Base-by-base conservation (phyloP, 37 sponge, comb jelly and placozoan species). In the Aplysina aerophoba region DNA sequence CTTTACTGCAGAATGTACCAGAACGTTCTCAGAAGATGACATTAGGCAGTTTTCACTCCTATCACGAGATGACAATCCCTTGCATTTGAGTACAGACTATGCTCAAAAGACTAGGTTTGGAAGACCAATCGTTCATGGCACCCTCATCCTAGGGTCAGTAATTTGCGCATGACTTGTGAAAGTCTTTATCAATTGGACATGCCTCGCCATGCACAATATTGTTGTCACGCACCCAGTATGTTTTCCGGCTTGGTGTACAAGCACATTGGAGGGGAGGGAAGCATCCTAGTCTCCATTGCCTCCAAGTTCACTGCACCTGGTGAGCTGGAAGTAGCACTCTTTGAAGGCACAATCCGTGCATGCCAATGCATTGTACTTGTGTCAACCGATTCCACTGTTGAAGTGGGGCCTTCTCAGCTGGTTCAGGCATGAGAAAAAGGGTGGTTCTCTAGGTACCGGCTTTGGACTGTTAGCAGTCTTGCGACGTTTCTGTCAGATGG, bases 71-170 rank as follows among this genome's bases (percentile, higher is more conserved):
- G 54, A 40, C 44, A 75, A 75, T 50, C 78, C 78, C 16, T n/a
- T 75, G 37, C 78, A 75, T 75, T 36, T 75, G 54, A 24, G 25
- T 54, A 36, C 39, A 50, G 78, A 40, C n/a, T 75, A 53, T 40
- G 78, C 78, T 44, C 37, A 21, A 19, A 40, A 40, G n/a, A 36
- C 38, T 40, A 38, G 40, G 37, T 75, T 75, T 75, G 54, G 54
- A 44, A 75, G 25, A 25, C 78, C 78, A 36, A 75, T 75, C 37
- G 25, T 75, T 75, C 78, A 75, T 41, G 78, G 78, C 17, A 75
- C 78, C 24, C 54, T 75, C 14, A 6, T 75, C 25, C 25, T 75
- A 15, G 50, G 78, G 78, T 75, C 78, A 41, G 78, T 75, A 40
- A 25, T 31, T 71, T 13, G 12, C 11, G 64, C 24, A 27, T 62